Evolutionary conservation across 2,888 invertebrate genomes (phyloP), one percentile per base, ranked within the genome.

Genomic region (Lamellibrachia satsuma): DNA sequence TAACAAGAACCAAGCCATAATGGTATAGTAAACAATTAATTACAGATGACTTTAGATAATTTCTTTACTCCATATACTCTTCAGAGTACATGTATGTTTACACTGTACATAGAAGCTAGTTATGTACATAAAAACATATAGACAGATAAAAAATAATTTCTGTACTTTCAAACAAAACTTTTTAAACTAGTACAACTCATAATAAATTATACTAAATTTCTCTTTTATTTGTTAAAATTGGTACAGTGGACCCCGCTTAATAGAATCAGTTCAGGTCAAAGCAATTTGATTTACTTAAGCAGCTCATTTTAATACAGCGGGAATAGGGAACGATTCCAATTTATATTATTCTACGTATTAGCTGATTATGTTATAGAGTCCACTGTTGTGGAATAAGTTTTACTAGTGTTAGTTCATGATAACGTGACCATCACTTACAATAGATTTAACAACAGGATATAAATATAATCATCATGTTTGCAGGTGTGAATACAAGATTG

Each of bases 1-100:
- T 0, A 97, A 97, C 94, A 98, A 97, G 94, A 98, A 98, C 96
- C 97, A 98, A 92, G 98, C 98, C 96, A 97, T 98, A 94, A 97
- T 98, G 97, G 98, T 98, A 96, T 97, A 6, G 75, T 75, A 75
- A 22, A 75, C 75, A 22, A 22, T 75, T 22, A 22, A 57, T 3
- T 57, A 75, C 6, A 75, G 3, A 75, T 75, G 15, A 22, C n/a
- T 22, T 11, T 57, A 57, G 57, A 15, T 39, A n/a, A 39, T 39
- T 91, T 27, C 27, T 52, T 91, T 52, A 2, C 52, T 11, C 15
- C 3, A 27, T 15, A 27, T 22, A 75, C 15, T n/a, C 22, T 75
- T 22, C n/a, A 22, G 6, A 11, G 22, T 75, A 75, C n/a, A 15
- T 75, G 15, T 75, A 75, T 22, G n/a, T 22, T 39, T 39, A 39